phyloP scores from a whole-genome alignment of 2,888 invertebrate species.

The Halictus quadricinctus region DNA sequence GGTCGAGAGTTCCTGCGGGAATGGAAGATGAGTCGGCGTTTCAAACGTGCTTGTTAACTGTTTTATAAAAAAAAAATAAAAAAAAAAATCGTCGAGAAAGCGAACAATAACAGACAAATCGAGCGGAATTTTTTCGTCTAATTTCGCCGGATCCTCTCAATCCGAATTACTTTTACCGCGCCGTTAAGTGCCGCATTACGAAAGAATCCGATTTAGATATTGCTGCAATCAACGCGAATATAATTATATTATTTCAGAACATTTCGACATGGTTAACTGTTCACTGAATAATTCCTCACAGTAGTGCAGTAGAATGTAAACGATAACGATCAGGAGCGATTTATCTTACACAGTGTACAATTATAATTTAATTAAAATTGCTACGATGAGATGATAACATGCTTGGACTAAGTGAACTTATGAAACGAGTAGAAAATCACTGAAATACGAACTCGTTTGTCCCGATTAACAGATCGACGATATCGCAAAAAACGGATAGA shows the following conservation, averaged over 20 bases:
- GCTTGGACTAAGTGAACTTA: background rate
- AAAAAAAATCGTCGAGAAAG: background rate
- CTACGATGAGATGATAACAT: background rate
- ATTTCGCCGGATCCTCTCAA: background rate
- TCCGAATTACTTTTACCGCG: background rate
- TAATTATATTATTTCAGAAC: background rate
- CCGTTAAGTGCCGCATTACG: background rate
- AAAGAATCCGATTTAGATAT: background rate
- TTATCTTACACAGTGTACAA: background rate
- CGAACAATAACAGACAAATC: background rate
- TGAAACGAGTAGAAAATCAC: background rate
- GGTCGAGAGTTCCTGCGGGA: background rate
- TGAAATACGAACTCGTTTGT: background rate
- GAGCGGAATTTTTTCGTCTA: background rate
- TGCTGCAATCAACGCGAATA: background rate
- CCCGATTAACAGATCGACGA: background rate
- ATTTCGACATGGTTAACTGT: background rate
- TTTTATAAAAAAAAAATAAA: background rate
- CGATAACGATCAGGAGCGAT: background rate
- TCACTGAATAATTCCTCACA: background rate
- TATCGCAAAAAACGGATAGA: background rate
- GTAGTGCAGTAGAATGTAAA: background rate
- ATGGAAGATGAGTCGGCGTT: background rate
- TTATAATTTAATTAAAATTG: background rate
- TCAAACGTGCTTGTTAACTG: conserved; percentile 2